Evolutionary conservation across 2,888 invertebrate genomes (phyloP).

Genomic region (Amiota minor): DNA sequence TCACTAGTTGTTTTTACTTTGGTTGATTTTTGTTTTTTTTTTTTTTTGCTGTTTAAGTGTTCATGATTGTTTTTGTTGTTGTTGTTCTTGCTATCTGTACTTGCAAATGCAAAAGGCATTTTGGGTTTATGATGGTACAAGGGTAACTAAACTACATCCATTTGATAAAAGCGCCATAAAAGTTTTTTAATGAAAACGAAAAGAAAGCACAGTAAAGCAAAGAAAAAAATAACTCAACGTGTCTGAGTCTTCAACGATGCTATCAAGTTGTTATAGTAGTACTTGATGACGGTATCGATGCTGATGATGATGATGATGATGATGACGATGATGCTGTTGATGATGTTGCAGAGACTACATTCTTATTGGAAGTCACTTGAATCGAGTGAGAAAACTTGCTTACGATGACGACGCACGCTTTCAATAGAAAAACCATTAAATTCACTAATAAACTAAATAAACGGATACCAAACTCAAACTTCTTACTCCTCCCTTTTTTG

Average conservation of each 20-base stretch:
- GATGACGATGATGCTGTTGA: constrained; percentile 12
- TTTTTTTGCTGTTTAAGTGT: not conserved
- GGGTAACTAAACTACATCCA: constrained; percentile 11
- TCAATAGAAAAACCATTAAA: constrained; percentile 59
- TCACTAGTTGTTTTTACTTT: not conserved
- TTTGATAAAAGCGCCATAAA: constrained; percentile 42
- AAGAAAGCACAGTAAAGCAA: constrained; percentile 17
- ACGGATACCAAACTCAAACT: not conserved
- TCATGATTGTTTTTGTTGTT: constrained; percentile 2
- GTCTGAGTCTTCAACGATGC: not conserved
- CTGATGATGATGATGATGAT: not conserved
- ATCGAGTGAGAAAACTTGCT: constrained; percentile 1
- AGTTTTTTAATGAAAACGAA: constrained; percentile 52
- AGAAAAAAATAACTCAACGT: constrained; percentile 1
- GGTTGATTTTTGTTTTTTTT: not conserved
- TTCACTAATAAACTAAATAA: constrained; percentile 65
- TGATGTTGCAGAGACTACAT: constrained; percentile 2
- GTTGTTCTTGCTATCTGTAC: constrained; percentile 3
- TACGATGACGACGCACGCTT: constrained; percentile 8
- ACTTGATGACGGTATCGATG: not conserved
- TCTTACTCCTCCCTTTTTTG: too few species aligned
- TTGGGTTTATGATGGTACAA: not conserved
- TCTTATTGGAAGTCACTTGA: constrained; percentile 8
- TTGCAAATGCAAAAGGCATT: constrained; percentile 11
- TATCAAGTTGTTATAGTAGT: not conserved